A percentile compares a stretch with the other conserved stretches of the same genome.
Evolutionary conservation across 2,113 vertebrate genomes (phyloP).

Genomic region (Albula glossodonta): DNA sequence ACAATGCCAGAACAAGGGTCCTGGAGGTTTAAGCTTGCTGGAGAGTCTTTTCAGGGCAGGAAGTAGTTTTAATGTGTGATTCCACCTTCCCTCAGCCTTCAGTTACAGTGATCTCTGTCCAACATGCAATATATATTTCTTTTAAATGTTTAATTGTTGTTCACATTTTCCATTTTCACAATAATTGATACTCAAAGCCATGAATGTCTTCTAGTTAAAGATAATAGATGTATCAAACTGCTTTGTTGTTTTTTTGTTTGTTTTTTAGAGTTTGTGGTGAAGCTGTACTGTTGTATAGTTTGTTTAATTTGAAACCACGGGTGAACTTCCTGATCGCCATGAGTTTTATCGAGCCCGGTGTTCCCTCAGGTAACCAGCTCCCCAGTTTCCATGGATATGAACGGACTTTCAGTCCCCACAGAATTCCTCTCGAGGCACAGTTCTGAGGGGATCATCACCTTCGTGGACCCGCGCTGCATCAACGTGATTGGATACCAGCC

Average conservation of each 20-base stretch:
- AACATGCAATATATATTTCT: not conserved
- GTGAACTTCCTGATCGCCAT: not conserved
- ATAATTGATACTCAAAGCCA: not conserved
- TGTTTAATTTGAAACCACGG: not conserved
- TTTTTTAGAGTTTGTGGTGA: not conserved
- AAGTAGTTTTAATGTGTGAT: not conserved
- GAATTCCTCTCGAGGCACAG: constrained; percentile 96
- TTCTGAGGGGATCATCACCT: constrained; percentile 93
- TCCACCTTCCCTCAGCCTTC: not conserved
- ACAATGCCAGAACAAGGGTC: not conserved
- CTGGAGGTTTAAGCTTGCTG: not conserved
- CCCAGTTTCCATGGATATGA: constrained; percentile 96
- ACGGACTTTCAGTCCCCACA: constrained; percentile 87
- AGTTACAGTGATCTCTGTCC: not conserved
- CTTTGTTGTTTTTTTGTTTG: not conserved
- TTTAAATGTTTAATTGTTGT: not conserved
- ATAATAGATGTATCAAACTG: not conserved
- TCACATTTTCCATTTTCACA: too few species aligned
- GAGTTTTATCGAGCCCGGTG: not conserved
- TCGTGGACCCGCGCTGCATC: constrained; percentile 96
- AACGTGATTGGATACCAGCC: constrained; percentile 97
- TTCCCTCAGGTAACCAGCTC: constrained; percentile 89
- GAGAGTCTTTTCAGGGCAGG: not conserved
- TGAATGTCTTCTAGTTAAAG: not conserved
- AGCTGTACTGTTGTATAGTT: not conserved